Evolutionary conservation across 2,888 invertebrate genomes (phyloP).

Genomic region (Chloroclystis v-ata): DNA sequence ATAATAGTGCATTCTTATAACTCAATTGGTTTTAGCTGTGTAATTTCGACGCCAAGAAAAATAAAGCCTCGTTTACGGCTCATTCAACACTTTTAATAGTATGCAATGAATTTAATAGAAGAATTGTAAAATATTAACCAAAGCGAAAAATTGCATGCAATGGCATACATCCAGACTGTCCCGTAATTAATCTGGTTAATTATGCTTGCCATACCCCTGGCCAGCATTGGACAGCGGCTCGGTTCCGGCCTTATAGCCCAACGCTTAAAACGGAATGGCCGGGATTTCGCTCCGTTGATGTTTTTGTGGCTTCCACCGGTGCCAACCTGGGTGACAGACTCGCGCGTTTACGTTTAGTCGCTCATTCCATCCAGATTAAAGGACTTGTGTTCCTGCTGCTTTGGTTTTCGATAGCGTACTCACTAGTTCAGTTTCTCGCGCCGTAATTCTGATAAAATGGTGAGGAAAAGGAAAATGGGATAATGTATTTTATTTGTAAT

Average conservation of each 20-base stretch:
- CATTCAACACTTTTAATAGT: too few species aligned
- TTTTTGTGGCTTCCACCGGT: slow-evolving; percentile 39
- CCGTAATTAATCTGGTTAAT: slow-evolving; percentile 48
- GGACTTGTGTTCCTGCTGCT: slow-evolving; percentile 65
- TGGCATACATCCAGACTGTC: slow-evolving; percentile 55
- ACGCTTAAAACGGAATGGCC: slow-evolving; percentile 59
- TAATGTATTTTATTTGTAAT: slow-evolving; percentile 8
- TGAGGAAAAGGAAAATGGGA: slow-evolving; percentile 5
- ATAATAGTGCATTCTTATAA: too few species aligned
- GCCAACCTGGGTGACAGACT: slow-evolving; percentile 68
- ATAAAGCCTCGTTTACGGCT: too few species aligned
- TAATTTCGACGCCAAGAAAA: too few species aligned
- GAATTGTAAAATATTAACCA: slow-evolving; percentile 4
- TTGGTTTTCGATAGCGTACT: slow-evolving; percentile 61
- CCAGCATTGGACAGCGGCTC: slow-evolving; percentile 45
- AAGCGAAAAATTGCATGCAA: slow-evolving; percentile 31
- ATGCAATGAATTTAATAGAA: slow-evolving; percentile 3
- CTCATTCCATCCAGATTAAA: slow-evolving; percentile 67
- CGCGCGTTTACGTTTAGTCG: slow-evolving; percentile 61
- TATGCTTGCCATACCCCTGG: slow-evolving; percentile 44
- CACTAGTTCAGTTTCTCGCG: slow-evolving; percentile 50
- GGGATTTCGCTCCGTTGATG: slow-evolving; percentile 44
- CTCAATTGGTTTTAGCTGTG: too few species aligned
- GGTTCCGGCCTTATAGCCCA: slow-evolving; percentile 57
- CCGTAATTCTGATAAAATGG: slow-evolving; percentile 28